Evolutionary conservation across 2,888 invertebrate genomes (phyloP), one percentile per base, ranked within the genome.

Genomic region (Papilio gigon): DNA sequence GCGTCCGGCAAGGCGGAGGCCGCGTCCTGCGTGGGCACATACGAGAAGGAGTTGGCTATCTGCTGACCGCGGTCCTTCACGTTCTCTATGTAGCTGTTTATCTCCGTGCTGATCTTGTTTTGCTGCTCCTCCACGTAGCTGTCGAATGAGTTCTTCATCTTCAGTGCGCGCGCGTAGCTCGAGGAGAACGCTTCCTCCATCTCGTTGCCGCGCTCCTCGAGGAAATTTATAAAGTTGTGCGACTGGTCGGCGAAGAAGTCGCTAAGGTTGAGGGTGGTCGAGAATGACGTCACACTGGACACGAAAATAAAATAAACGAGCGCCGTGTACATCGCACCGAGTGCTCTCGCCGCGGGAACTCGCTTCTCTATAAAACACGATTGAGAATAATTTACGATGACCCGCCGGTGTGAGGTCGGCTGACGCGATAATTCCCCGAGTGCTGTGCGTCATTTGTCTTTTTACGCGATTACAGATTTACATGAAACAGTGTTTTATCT

Each of bases 91-190:
- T 87, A 89, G 37, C 68, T 83, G 66, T 81, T 84, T 1, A 88
- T 76, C 65, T 86, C 86, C 0, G 79, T 67, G 5, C 77, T 76
- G 20, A 90, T 78, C 42, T 81, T 80, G 70, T 77, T 79, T 42
- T 87, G 83, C 66, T 88, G 84, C 30, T 79, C 77, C 68, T 84
- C 86, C 3, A 88, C 76, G 73, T 85, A 89, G 22, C 70, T 79
- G 22, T 84, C 82, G 1, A 90, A 79, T 0, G 84, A 76, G 25
- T 81, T 79, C 59, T 81, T 84, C 74, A 86, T 77, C 37, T 80
- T 80, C 0, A 81, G 70, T 0, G 81, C 80, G 61, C 77, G 77
- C 53, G 77, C 76, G 69, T 82, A 82, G 64, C 83, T 78, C 9
- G 74, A 71, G 8, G 72, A 79, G 42, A 82, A 70, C 0, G 74